Base-by-base conservation (phyloP, 2,113 vertebrate species). In the Ammodytes dubius region DNA sequence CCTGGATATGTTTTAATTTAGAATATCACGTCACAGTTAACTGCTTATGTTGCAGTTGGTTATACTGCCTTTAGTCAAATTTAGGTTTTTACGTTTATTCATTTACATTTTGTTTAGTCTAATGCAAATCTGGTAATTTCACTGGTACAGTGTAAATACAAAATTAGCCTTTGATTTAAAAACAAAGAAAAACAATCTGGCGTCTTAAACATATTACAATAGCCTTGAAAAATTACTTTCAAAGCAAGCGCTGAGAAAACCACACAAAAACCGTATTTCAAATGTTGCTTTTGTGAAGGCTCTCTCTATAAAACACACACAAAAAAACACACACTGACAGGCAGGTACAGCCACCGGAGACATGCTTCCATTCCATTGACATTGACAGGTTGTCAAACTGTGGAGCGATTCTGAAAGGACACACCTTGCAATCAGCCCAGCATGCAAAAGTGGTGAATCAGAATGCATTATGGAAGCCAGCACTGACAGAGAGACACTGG, bases 351-450 rank as follows among this genome's bases (percentile, higher is more conserved):
- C 64, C 87, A 74, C 79, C 76, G 59, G 77, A 81, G 74, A 82
- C 71, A 79, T 70, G 81, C 83, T 71, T 79, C 69, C 11, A 49
- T 79, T 80, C 65, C 60, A 75, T 35, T 81, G 91, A 89, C 86
- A 84, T 27, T 76, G 88, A 87, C 86, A 88, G 84, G 70, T 79
- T 85, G 80, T 91, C 84, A 91, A 66, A 88, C 61, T 77, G 79
- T 63, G 61, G 76, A 74, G 47, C 9, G 17, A 74, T 42, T 43
- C 67, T 82, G 70, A 76, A 53, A 87, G 56, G 83, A 88, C 79
- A 82, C 84, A 88, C 80, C 74, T 82, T 68, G 56, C 79, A 83
- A 78, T 77, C 83, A 80, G 53, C 77, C 71, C 70, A 64, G 81
- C 83, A 86, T 89, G 83, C 79, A 83, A 77, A 84, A 75, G 72